Base-by-base conservation (phyloP, 2,888 invertebrate species). In the Leptinotarsa tumamoca region DNA sequence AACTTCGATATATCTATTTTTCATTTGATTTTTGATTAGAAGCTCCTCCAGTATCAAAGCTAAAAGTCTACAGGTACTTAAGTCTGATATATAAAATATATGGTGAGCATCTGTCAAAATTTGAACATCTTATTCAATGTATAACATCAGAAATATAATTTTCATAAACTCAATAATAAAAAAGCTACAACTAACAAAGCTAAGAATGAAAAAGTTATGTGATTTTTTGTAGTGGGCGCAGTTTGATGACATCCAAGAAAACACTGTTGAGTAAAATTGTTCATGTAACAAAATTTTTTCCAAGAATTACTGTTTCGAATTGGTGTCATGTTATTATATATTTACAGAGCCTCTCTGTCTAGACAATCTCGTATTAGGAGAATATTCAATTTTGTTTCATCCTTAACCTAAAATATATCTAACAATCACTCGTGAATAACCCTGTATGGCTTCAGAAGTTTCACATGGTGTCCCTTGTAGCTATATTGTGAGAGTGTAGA, bases 31-130 rank as follows among this genome's bases (percentile, higher is more conserved):
- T 68, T 61, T 54, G 68, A 72, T 74, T 71, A 75, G 71, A 56
- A 77, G 58, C 74, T 72, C 72, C 50, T 33, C 43, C 63, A 76
- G 76, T 81, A 81, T 78, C 76, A 78, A 82, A 81, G 80, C 80
- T 81, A 79, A 76, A 79, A 69, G 73, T 67, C 77, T 82, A 54
- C 33, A 82, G 73, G 73, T 74, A 74, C 71, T 67, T 69, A 82
- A 83, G 79, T 77, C 80, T 75, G 79, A 74, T 82, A 83, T 83
- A 82, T 81, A 84, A 84, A 84, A 84, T 83, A 84, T 84, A 83
- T 82, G 76, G 80, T 83, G 83, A 83, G 83, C 83, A 82, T 82
- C 82, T 77, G 77, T 79, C 71, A 68, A 76, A 79, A 74, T 80
- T 81, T 81, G 79, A 82, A 82, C 81, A 71, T 81, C 76, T 76